Percentiles rank a stretch among this genome's conserved stretches.
phyloP scores from a whole-genome alignment of 2,888 invertebrate species.

The Ectropis crepuscularia region DNA sequence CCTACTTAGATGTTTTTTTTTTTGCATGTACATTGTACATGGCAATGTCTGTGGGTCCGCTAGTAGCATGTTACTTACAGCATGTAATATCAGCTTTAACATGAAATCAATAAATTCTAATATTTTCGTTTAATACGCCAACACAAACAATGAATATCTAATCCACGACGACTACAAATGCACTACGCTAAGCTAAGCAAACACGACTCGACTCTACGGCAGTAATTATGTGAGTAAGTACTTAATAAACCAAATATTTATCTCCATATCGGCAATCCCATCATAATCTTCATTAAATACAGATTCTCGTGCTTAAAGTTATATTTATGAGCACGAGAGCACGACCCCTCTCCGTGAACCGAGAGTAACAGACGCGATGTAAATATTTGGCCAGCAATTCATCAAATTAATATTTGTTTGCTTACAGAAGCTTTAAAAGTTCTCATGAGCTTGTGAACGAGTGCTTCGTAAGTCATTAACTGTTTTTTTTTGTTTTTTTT shows the following conservation, averaged over 20 bases:
- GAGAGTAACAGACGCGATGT: conserved; percentile 57
- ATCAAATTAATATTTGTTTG: conserved; percentile 71
- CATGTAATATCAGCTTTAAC: no score
- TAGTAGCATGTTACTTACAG: no score
- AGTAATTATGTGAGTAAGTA: background rate
- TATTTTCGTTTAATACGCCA: no score
- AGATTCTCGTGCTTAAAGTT: conserved; percentile 31
- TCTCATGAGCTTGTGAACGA: conserved; percentile 26
- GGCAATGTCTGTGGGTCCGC: no score
- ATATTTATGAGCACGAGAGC: conserved; percentile 28
- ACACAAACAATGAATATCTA: no score
- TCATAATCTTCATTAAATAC: conserved; percentile 29
- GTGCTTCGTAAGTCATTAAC: conserved; percentile 17
- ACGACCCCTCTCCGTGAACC: conserved; percentile 61
- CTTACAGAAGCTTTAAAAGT: conserved; percentile 37
- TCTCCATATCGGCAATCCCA: conserved; percentile 6
- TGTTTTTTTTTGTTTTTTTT: no score
- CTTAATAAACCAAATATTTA: conserved; percentile 5
- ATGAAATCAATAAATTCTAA: no score
- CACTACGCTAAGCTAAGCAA: no score
- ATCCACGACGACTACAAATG: no score
- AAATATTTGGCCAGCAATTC: conserved; percentile 71
- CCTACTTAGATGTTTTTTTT: no score
- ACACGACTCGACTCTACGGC: no score
- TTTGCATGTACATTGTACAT: no score